phyloP scores from a whole-genome alignment of 2,797 vertebrate species.

The Hippocampus kuda region DNA sequence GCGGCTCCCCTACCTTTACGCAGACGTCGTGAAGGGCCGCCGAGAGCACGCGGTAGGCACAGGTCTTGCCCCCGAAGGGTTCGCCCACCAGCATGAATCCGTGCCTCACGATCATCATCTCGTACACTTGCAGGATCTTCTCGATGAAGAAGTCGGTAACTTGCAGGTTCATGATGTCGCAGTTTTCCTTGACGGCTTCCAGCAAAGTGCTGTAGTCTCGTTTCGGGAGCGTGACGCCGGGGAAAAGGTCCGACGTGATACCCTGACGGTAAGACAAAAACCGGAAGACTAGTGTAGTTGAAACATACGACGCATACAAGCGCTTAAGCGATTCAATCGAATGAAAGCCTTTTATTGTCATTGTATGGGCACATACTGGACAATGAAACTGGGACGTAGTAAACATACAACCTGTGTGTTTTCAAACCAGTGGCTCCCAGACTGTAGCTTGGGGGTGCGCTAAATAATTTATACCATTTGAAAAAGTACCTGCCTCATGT shows the following conservation, averaged over 20 bases:
- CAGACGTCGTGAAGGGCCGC: slow-evolving; percentile 72
- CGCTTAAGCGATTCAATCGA: too few relatives aligned
- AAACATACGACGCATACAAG: neutral
- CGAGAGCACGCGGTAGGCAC: slow-evolving; percentile 77
- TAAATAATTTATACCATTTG: too few relatives aligned
- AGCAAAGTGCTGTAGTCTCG: slow-evolving; percentile 75
- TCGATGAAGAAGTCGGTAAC: slow-evolving; percentile 74
- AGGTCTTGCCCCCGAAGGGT: slow-evolving; percentile 83
- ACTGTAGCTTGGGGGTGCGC: too few relatives aligned
- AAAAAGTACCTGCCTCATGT: too few relatives aligned
- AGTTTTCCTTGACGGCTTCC: slow-evolving; percentile 74
- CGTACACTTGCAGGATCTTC: slow-evolving; percentile 86
- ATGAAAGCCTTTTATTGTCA: too few relatives aligned
- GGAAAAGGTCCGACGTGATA: slow-evolving; percentile 88
- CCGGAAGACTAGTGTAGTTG: neutral
- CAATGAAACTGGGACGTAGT: neutral
- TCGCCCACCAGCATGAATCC: slow-evolving; percentile 92
- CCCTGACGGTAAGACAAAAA: slow-evolving; percentile 57
- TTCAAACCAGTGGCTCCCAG: too few relatives aligned
- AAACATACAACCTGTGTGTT: neutral
- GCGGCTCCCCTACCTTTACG: slow-evolving; percentile 63
- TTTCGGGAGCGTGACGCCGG: slow-evolving; percentile 78
- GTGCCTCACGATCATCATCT: slow-evolving; percentile 90
- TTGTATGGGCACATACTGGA: too few relatives aligned
- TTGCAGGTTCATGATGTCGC: slow-evolving; percentile 78